Evolutionary conservation across 2,888 invertebrate genomes (phyloP).

Genomic region (Philereme transversata): DNA sequence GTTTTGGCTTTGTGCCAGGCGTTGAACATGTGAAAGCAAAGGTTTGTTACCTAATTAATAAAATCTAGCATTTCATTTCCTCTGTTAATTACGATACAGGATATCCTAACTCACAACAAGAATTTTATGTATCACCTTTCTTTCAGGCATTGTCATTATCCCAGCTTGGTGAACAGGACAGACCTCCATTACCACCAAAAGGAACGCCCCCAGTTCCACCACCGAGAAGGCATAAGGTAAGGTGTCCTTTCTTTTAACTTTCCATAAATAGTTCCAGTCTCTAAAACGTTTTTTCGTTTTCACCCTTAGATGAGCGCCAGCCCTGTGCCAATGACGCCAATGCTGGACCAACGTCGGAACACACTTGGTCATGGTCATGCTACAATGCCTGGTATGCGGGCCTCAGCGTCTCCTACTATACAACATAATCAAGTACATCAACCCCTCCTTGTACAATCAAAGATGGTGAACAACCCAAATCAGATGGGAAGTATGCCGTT

Average conservation of each 20-base stretch:
- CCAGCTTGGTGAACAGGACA: conserved; percentile 66
- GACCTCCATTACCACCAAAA: conserved; percentile 79
- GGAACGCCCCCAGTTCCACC: conserved; percentile 76
- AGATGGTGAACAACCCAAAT: conserved; percentile 44
- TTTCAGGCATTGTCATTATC: conserved; percentile 65
- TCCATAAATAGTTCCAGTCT: too few species aligned
- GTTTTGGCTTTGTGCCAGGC: conserved; percentile 30
- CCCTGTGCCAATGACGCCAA: conserved; percentile 54
- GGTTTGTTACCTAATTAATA: conserved; percentile 12
- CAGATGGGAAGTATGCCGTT: conserved; percentile 73
- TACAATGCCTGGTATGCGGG: conserved; percentile 25
- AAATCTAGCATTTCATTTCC: conserved; percentile 1
- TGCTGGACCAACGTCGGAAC: conserved; percentile 58
- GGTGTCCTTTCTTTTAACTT: not conserved
- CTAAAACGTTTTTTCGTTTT: not conserved
- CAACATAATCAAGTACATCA: conserved; percentile 25
- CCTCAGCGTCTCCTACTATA: conserved; percentile 25
- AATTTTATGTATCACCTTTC: not conserved
- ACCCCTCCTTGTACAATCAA: conserved; percentile 57
- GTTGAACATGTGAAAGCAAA: conserved; percentile 25
- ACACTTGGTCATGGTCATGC: conserved; percentile 51
- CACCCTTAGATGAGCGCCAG: conserved; percentile 57
- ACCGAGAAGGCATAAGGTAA: conserved; percentile 77
- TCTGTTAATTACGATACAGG: not conserved
- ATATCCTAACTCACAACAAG: not conserved